A percentile compares a stretch with the other conserved stretches of the same genome.
Conservation (phyloP, 1,140 invertebrate genomes). For the Ostrea edulis region DNA sequence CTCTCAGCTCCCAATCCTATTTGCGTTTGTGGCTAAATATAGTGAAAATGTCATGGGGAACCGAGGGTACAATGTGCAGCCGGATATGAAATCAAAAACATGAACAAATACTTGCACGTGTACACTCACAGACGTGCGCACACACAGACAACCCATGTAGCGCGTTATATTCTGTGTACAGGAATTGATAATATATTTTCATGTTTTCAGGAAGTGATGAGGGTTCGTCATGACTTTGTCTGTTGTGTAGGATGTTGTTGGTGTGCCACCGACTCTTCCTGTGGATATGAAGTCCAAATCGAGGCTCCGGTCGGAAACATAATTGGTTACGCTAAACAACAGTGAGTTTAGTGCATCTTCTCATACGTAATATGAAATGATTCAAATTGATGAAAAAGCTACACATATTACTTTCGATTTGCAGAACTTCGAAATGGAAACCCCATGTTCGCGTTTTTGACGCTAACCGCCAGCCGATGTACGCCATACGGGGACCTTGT, state of each 20-base stretch:
- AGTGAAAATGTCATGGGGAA: too few relatives aligned
- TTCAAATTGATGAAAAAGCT: not conserved
- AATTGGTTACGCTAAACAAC: slow-evolving; percentile 70
- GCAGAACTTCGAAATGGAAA: slow-evolving; percentile 51
- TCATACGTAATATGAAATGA: too few relatives aligned
- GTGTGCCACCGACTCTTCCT: slow-evolving; percentile 65
- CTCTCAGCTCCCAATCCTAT: too few relatives aligned
- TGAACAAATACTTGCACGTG: too few relatives aligned
- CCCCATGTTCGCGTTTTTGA: slow-evolving; percentile 54
- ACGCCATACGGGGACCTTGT: slow-evolving; percentile 49
- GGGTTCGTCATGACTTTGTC: slow-evolving; percentile 72
- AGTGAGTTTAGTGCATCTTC: slow-evolving; percentile 54
- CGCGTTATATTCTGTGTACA: not conserved
- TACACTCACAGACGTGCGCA: too few relatives aligned
- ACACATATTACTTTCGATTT: not conserved
- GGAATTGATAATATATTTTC: not conserved
- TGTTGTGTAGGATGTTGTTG: slow-evolving; percentile 72
- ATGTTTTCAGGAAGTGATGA: slow-evolving; percentile 72
- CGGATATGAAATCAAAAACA: too few relatives aligned
- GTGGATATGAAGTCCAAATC: slow-evolving; percentile 66
- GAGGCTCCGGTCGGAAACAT: slow-evolving; percentile 69
- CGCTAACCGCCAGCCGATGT: slow-evolving; percentile 37
- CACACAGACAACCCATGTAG: too few relatives aligned
- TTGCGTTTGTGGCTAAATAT: too few relatives aligned
- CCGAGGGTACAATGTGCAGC: too few relatives aligned